Evolutionary conservation across 2,888 invertebrate genomes (phyloP).

Genomic region (Stomorhina lunata): DNA sequence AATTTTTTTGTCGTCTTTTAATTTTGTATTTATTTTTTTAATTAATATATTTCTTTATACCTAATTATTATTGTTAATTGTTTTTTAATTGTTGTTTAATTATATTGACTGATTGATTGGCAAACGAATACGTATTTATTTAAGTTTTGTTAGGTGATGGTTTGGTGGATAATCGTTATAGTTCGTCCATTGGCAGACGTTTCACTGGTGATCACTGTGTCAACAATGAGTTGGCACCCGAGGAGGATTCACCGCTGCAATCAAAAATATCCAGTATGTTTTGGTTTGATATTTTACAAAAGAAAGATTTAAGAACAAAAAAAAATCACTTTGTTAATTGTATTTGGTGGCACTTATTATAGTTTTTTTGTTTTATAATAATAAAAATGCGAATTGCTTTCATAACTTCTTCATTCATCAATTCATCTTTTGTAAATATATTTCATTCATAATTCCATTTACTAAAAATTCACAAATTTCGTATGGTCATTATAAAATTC

Average conservation of each 20-base stretch:
- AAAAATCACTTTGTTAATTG: constrained; percentile 56
- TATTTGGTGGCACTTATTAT: constrained; percentile 56
- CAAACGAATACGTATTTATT: constrained; percentile 47
- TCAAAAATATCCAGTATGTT: constrained; percentile 92
- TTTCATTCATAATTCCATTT: constrained; percentile 18
- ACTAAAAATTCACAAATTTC: not conserved
- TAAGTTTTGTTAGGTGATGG: constrained; percentile 76
- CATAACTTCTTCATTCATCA: not conserved
- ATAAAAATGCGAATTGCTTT: constrained; percentile 29
- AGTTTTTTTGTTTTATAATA: not conserved
- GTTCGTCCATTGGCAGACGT: constrained; percentile 78
- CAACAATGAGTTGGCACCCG: constrained; percentile 81
- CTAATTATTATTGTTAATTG: constrained; percentile 18
- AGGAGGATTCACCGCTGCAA: constrained; percentile 91
- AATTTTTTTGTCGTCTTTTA: not conserved
- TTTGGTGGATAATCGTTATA: constrained; percentile 70
- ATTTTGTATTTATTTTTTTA: constrained; percentile 33
- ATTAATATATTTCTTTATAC: constrained; percentile 32
- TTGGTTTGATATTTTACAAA: constrained; percentile 56
- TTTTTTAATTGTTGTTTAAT: constrained; percentile 40
- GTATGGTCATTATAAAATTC: constrained; percentile 15
- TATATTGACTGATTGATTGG: constrained; percentile 61
- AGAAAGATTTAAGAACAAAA: constrained; percentile 6
- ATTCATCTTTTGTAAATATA: constrained; percentile 32
- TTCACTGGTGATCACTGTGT: constrained; percentile 80